Conservation (phyloP, 2,888 invertebrate genomes). For the Crioceris asparagi region DNA sequence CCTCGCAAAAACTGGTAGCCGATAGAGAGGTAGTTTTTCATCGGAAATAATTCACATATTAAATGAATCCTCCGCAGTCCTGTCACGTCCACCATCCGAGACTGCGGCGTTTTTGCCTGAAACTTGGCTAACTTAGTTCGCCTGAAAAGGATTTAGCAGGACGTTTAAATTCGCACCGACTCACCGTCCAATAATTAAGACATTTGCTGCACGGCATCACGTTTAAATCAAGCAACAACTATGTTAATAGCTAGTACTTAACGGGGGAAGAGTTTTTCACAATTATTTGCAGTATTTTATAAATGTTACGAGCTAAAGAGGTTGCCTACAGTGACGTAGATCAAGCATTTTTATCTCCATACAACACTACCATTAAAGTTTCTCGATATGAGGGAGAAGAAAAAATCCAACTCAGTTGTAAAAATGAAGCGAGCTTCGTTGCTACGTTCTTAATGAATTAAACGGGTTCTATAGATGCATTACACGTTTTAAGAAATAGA, state of each 20-base stretch:
- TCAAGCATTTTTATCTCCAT: too few relatives aligned
- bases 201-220: constrained; percentile 39
- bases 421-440: too few relatives aligned
- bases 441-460: too few relatives aligned
- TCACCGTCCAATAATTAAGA: constrained; percentile 38
- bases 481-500: too few relatives aligned
- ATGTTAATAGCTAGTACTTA: constrained; percentile 37
- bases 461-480: too few relatives aligned
- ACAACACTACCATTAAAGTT: too few relatives aligned
- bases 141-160: constrained; percentile 39
- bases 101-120: constrained; percentile 32
- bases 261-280: constrained; percentile 30
- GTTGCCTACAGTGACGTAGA: too few relatives aligned
- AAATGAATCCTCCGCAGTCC: constrained; percentile 31
- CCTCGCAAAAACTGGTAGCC: constrained; percentile 30
- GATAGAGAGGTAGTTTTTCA: constrained; percentile 32
- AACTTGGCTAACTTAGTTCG: constrained; percentile 32
- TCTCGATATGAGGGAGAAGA: too few relatives aligned
- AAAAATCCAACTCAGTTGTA: too few relatives aligned
- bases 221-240: constrained; percentile 39
- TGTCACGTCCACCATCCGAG: constrained; percentile 33
- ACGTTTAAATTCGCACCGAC: constrained; percentile 39
- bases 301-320: too few relatives aligned
- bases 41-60: constrained; percentile 36
- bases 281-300: constrained; percentile 33